Conservation (phyloP, 2,888 invertebrate species). For the Zaprionus obscuricornis region DNA sequence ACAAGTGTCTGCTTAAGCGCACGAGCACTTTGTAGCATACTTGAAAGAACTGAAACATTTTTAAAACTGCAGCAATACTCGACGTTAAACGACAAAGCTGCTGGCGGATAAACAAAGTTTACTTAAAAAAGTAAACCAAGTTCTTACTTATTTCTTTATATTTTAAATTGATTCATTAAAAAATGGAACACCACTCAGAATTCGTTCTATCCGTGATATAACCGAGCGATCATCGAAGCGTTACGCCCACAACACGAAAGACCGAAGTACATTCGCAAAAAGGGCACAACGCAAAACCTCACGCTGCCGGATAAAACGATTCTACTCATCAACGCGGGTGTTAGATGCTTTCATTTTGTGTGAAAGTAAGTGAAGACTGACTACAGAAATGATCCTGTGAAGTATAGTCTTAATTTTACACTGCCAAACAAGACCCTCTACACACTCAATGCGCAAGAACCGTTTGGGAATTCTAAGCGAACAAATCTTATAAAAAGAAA, state of each 20-base stretch:
- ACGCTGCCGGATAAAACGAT: conserved; percentile 85
- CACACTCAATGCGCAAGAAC: conserved; percentile 14
- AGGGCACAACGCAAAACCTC: conserved; percentile 78
- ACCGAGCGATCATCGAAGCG: conserved; percentile 77
- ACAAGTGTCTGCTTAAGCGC: too few species aligned
- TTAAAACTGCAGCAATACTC: too few species aligned
- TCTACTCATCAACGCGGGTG: conserved; percentile 86
- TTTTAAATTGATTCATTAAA: background rate
- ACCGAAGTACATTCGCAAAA: conserved; percentile 14
- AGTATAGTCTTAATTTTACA: conserved; percentile 83
- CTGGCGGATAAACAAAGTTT: too few species aligned
- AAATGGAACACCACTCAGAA: conserved; percentile 70
- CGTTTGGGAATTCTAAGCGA: conserved; percentile 58
- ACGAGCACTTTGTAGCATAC: too few species aligned
- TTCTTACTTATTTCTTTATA: background rate
- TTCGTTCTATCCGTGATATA: conserved; percentile 70
- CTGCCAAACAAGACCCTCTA: background rate
- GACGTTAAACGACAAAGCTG: too few species aligned
- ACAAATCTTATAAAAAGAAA: background rate
- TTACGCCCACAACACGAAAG: conserved; percentile 9
- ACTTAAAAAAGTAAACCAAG: background rate
- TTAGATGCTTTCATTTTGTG: conserved; percentile 84
- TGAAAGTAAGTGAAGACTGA: conserved; percentile 86
- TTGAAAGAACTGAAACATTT: too few species aligned
- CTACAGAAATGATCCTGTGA: conserved; percentile 89